Evolutionary conservation across 2,797 vertebrate genomes (phyloP).

Genomic region (Leptodactylus fallax): DNA sequence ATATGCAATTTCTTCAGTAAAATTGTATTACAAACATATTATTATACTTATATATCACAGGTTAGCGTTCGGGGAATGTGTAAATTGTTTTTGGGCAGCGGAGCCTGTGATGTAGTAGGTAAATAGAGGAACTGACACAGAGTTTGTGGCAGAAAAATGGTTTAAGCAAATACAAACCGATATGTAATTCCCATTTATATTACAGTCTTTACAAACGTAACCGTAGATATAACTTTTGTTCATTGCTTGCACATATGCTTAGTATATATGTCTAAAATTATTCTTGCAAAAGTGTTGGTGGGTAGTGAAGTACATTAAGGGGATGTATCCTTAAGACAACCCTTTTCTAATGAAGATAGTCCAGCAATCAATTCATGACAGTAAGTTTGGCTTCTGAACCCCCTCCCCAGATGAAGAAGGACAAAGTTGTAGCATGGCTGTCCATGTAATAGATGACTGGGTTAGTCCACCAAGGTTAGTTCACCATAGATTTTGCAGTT

Average conservation of each 20-base stretch:
- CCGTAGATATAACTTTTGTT: neutral
- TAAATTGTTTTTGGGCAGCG: neutral
- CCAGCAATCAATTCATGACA: too few relatives aligned
- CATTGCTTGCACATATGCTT: neutral
- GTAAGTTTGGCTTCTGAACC: too few relatives aligned
- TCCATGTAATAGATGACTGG: too few relatives aligned
- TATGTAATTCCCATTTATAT: constrained; percentile 3
- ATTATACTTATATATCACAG: constrained; percentile 1
- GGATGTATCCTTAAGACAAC: too few relatives aligned
- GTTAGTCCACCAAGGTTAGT: too few relatives aligned
- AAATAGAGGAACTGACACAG: neutral
- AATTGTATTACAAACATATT: constrained; percentile 26
- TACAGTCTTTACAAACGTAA: neutral
- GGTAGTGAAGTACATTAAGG: too few relatives aligned
- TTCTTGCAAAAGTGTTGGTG: too few relatives aligned
- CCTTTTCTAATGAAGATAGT: too few relatives aligned
- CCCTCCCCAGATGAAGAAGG: too few relatives aligned
- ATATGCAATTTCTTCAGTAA: constrained; percentile 5
- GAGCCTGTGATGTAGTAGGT: neutral
- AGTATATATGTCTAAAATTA: too few relatives aligned
- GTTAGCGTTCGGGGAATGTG: neutral
- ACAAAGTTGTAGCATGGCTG: too few relatives aligned
- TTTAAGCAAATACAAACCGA: neutral
- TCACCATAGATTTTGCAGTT: too few relatives aligned
- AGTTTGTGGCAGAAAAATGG: constrained; percentile 23